Evolutionary conservation across 37 sponge, comb jelly and placozoan genomes (phyloP), one percentile per base, ranked within the genome.

Genomic region (Eunapius fragilis): DNA sequence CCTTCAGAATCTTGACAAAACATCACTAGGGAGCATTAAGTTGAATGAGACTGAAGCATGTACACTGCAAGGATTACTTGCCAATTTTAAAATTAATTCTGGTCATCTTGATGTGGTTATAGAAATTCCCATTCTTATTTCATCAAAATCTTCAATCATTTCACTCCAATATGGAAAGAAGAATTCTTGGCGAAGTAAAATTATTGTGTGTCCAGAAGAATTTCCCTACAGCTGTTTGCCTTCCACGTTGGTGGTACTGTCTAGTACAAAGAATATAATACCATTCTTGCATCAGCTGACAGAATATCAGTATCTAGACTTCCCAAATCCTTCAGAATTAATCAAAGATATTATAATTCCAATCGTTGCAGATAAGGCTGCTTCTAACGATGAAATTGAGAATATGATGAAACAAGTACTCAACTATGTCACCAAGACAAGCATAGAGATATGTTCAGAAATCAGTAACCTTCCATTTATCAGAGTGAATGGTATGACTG

Each of bases 261-360:
- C 58, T 1, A 58, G 14, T 17, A 58, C 14, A 17, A 1, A 19
- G 7, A 58, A 58, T 58, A 12, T 17, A 58, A 58, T 58, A 17
- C 58, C 6, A 58, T 58, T 58, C 22, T 19, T 58, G 14, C 14
- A 58, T 17, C 58, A 17, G 7, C 58, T 58, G 11, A 68, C 79
- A 32, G n/a, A 28, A 34, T 30, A 19, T 11, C 34, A 74, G 2
- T 25, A 19, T 49, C 74, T 87, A 25, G 4, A 13, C 27, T 69
- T 78, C 25, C 78, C 50, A 7, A 80, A 24, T 58, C n/a, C 71
- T 5, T 28, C 72, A 3, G 81, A 87, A 4, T 45, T 88, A 25
- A 67, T 82, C 13, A 28, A 2, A 25, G 24, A 74, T 17, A 27
- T 31, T 70, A 23, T 88, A 11, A 71, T 88, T 25, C 78, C 89